These are phyloP conservation scores for Lycophotia porphyrea DNA, from an alignment of 2,888 invertebrate genomes.

Conservation along the genomic window DNA sequence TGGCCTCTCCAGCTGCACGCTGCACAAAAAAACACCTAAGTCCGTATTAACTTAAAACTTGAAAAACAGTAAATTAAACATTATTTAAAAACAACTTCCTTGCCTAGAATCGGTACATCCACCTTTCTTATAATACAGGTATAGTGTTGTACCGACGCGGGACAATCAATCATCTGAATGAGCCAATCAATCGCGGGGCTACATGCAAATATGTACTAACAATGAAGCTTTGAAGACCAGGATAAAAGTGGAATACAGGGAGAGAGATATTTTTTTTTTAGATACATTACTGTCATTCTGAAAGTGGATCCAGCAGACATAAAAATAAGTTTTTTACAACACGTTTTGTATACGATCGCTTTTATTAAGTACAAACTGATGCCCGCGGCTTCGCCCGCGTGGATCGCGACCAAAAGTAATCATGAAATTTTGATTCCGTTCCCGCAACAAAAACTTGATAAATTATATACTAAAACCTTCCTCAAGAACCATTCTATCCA, in stretches of 20 bases:
- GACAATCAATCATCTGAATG: conserved; percentile 73
- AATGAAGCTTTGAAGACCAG: conserved; percentile 59
- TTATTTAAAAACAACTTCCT: background rate
- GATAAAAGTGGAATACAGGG: conserved; percentile 15
- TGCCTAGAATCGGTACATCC: conserved; percentile 31
- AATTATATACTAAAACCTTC: too few relatives aligned
- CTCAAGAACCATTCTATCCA: too few relatives aligned
- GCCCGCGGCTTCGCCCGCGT: too few relatives aligned
- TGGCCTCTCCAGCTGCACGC: background rate
- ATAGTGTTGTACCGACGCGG: conserved; percentile 61
- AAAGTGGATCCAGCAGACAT: background rate
- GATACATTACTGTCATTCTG: background rate
- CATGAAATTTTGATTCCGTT: too few relatives aligned
- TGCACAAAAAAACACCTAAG: background rate
- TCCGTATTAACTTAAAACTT: background rate
- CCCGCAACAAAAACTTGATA: too few relatives aligned
- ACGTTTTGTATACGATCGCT: background rate
- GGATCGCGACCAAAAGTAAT: too few relatives aligned
- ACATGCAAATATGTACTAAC: conserved; percentile 71
- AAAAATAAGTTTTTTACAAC: background rate
- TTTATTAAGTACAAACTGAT: conserved; percentile 23
- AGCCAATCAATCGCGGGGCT: conserved; percentile 69
- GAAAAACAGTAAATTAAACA: background rate
- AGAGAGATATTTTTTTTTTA: background rate
- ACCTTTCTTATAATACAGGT: conserved; percentile 50